These are phyloP conservation scores for Drosophila suzukii DNA, from an alignment of 1,140 invertebrate species.

Conservation along the genomic window DNA sequence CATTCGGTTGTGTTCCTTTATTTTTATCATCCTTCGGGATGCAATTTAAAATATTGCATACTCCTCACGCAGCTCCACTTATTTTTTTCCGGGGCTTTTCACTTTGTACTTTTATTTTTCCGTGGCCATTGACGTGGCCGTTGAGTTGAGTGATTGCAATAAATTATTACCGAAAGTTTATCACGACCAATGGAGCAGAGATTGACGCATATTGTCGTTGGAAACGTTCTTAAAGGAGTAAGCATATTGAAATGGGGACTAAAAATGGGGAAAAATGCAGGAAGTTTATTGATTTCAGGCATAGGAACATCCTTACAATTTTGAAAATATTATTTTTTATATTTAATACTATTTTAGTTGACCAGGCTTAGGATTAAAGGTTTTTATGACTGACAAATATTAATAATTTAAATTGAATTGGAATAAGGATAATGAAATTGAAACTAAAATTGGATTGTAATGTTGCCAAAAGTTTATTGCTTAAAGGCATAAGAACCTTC, in stretches of 20 bases:
- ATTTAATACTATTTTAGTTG: too few relatives aligned
- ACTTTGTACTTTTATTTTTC: slow-evolving; percentile 9
- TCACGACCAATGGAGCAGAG: slow-evolving; percentile 44
- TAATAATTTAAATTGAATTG: too few relatives aligned
- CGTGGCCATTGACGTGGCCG: slow-evolving; percentile 46
- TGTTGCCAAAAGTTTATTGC: too few relatives aligned
- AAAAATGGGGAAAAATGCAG: background rate
- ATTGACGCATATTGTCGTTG: slow-evolving; percentile 13
- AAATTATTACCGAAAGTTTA: slow-evolving; percentile 73
- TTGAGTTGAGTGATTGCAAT: slow-evolving; percentile 79
- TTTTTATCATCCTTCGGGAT: slow-evolving; percentile 57
- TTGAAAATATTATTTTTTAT: too few relatives aligned
- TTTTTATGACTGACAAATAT: too few relatives aligned
- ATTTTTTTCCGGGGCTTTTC: slow-evolving; percentile 25
- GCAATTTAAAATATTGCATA: slow-evolving; percentile 76
- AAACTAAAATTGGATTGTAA: too few relatives aligned
- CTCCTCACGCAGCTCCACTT: slow-evolving; percentile 48
- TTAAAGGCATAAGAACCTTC: too few relatives aligned
- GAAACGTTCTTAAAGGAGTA: slow-evolving; percentile 10
- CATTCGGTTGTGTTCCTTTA: slow-evolving; percentile 1
- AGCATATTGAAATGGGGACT: background rate
- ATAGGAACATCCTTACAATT: too few relatives aligned
- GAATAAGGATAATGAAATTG: too few relatives aligned
- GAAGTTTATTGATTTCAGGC: too few relatives aligned
- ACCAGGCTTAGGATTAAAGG: too few relatives aligned